These are phyloP conservation scores for Drosophila paucipuncta DNA, from an alignment of 2,888 invertebrate species.

Conservation along the genomic window DNA sequence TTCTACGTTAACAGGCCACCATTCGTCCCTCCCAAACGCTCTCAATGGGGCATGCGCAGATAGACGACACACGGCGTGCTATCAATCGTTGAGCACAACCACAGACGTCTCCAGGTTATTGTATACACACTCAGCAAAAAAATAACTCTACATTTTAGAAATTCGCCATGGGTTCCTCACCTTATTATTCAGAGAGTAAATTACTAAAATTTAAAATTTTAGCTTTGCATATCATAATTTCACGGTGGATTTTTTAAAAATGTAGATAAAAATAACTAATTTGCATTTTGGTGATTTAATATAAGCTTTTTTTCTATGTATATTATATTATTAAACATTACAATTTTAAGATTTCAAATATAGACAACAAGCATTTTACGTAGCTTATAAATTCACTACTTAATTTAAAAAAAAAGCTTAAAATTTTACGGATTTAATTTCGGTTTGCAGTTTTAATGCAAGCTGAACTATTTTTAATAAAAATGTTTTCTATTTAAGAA, in stretches of 20 bases:
- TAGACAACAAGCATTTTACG: neutral
- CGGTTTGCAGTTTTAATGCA: neutral
- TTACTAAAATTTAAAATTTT: neutral
- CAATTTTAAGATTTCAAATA: neutral
- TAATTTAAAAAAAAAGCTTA: too few relatives aligned
- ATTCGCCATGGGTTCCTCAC: neutral
- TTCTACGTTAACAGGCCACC: constrained; percentile 6
- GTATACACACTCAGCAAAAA: neutral
- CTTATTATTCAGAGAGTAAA: neutral
- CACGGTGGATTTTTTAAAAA: neutral
- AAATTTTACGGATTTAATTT: too few relatives aligned
- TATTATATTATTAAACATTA: neutral
- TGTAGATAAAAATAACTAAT: fast-evolving
- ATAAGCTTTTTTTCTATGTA: neutral
- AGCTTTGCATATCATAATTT: neutral
- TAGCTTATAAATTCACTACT: too few relatives aligned
- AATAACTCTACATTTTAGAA: neutral
- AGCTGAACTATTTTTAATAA: neutral
- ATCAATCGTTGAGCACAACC: constrained; percentile 53
- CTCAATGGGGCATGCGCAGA: constrained; percentile 48
- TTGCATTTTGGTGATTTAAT: neutral
- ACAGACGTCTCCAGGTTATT: constrained; percentile 13
- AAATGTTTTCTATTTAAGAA: neutral
- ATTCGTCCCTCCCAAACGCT: constrained; percentile 20
- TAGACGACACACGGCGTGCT: constrained; percentile 27